Evolutionary conservation across 2,888 invertebrate species (phyloP).

Genomic region (Himalopsyche anomala): DNA sequence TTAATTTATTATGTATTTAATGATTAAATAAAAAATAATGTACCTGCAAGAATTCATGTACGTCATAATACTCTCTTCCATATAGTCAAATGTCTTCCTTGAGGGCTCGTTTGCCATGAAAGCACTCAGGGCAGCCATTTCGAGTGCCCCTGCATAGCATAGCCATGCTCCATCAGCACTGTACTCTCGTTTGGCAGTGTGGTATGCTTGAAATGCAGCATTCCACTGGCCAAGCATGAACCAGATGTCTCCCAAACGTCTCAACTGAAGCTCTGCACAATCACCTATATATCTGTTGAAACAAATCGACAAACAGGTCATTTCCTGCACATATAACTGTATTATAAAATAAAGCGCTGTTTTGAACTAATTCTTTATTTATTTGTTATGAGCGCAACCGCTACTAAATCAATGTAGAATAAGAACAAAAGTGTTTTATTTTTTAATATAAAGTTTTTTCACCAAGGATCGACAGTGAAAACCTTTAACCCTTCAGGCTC

Average conservation of each 20-base stretch:
- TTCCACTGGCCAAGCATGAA: slow-evolving; percentile 97
- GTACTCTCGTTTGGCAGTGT: slow-evolving; percentile 98
- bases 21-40: slow-evolving; percentile 65
- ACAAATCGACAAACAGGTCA: slow-evolving; percentile 32
- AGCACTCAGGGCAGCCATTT: slow-evolving; percentile 96
- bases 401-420: too few relatives aligned
- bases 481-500: too few relatives aligned
- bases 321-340: not conserved
- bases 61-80: slow-evolving; percentile 95
- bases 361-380: too few relatives aligned
- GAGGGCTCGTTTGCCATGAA: slow-evolving; percentile 91
- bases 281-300: slow-evolving; percentile 84
- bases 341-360: not conserved
- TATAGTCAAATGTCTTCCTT: slow-evolving; percentile 89
- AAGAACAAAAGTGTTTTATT: too few relatives aligned
- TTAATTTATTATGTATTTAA: too few relatives aligned
- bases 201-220: slow-evolving; percentile 94
- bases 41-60: slow-evolving; percentile 94
- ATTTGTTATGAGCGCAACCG: too few relatives aligned
- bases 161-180: slow-evolving; percentile 98
- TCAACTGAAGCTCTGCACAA: slow-evolving; percentile 93
- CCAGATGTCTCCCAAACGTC: slow-evolving; percentile 95
- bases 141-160: slow-evolving; percentile 96
- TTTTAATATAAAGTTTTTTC: too few relatives aligned
- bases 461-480: too few relatives aligned